phyloP scores from a whole-genome alignment of 2,888 invertebrate species.

The Polyploca ridens region DNA sequence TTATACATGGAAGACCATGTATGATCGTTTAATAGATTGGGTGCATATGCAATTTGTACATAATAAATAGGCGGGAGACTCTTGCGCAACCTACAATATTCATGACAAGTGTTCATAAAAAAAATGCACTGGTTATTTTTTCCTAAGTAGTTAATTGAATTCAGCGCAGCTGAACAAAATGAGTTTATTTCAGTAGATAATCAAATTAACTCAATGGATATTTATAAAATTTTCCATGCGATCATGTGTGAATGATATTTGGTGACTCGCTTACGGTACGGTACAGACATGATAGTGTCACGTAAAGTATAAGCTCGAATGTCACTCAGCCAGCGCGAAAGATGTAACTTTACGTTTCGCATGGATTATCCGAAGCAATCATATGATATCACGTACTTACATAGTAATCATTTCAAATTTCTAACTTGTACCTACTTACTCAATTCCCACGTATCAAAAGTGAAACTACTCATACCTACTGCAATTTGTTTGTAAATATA shows the following conservation, averaged over 20 bases:
- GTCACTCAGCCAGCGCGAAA: background rate
- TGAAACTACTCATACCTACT: too few species aligned
- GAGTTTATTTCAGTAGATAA: background rate
- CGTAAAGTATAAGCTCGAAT: conserved; percentile 12
- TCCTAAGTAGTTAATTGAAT: background rate
- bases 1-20: too few species aligned
- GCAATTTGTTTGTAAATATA: too few species aligned
- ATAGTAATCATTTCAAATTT: background rate
- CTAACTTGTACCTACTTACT: background rate
- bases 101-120: too few species aligned
- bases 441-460: background rate
- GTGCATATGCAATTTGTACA: too few species aligned
- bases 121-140: too few species aligned
- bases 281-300: background rate
- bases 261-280: background rate
- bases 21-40: too few species aligned
- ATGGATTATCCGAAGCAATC: background rate
- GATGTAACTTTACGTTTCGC: background rate
- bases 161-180: background rate
- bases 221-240: background rate
- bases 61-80: too few species aligned
- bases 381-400: background rate
- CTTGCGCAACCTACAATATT: too few species aligned
- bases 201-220: background rate
- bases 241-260: background rate